Evolutionary conservation across 1,140 invertebrate genomes (phyloP).

Genomic region (Atta texana): DNA sequence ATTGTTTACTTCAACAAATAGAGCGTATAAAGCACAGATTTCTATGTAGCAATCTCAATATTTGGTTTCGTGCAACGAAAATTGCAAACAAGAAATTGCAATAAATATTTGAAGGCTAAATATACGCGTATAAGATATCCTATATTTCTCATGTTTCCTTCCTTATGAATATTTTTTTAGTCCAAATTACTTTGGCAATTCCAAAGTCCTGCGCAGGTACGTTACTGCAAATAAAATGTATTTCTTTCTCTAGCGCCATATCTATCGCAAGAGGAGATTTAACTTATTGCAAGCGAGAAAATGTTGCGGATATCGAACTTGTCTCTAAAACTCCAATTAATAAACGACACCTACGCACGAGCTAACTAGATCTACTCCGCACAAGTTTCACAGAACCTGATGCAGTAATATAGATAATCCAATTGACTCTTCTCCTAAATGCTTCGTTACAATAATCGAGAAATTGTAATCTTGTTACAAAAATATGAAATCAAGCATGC

Average conservation of each 20-base stretch:
- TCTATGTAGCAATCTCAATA: background rate
- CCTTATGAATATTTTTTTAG: background rate
- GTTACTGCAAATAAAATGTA: background rate
- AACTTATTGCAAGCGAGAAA: background rate
- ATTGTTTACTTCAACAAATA: conserved; percentile 27
- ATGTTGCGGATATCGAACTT: conserved; percentile 6
- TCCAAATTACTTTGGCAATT: background rate
- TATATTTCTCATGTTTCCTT: background rate
- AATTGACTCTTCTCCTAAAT: conserved; percentile 33
- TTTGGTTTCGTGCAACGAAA: conserved; percentile 3
- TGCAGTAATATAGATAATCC: conserved; percentile 57
- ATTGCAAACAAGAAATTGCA: background rate
- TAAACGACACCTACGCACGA: conserved; percentile 33
- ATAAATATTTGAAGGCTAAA: conserved; percentile 15
- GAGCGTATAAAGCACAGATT: background rate
- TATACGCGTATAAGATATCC: background rate
- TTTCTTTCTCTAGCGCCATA: background rate
- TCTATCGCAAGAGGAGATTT: background rate
- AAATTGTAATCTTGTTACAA: conserved; percentile 3
- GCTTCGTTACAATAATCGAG: conserved; percentile 29
- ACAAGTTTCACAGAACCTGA: conserved; percentile 44
- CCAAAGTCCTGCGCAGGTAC: background rate
- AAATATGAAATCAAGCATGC: background rate
- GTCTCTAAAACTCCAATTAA: conserved; percentile 44
- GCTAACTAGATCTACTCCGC: conserved; percentile 52